Base-by-base conservation (phyloP, 2,113 vertebrate species). In the Rissa tridactyla region DNA sequence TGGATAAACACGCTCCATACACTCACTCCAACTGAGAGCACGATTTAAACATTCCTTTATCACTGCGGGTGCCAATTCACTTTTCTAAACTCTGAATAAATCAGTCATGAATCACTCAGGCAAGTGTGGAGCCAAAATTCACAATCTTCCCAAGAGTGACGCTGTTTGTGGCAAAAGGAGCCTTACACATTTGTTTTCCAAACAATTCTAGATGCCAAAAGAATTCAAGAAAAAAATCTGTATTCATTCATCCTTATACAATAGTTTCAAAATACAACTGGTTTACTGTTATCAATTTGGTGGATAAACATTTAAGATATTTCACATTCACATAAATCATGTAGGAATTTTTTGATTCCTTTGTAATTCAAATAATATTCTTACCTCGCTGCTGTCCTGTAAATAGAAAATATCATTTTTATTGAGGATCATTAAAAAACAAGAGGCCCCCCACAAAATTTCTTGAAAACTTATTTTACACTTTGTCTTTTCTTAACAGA, bases 351-450 rank as follows among this genome's bases (percentile, higher is more conserved):
- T 79, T 88, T 72, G 10, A 90, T 87, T 96, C 92, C 80, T 95
- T 96, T 88, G 68, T 85, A 95, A 75, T 79, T 95, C 79, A 97
- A 78, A 77, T 57, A 82, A 80, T 27, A 64, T 38, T 96, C 97
- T 95, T 97, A 98, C 97, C 95, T 98, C 98, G 88, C 96, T 92
- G 90, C 92, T 98, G 86, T 98, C 97, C 97, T 98, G 91, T 92
- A 97, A 96, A 94, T 15, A 95, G 54, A 97, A 96, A 97, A 83
- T 32, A 91, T 10, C 14, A 46, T 66, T 88, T 96, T 91, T 80
- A 92, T 15, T 65, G 27, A 70, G 16, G 7, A 87, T n/a, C 27
- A 61, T 68, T 79, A 57, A 79, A 91, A 69, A 47, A 70, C 11
- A 86, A 83, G 64, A 72, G 61, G 5, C 3, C 42, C 17, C n/a